Evolutionary conservation across 2,888 invertebrate genomes (phyloP).

Genomic region (Lepas anatifera): DNA sequence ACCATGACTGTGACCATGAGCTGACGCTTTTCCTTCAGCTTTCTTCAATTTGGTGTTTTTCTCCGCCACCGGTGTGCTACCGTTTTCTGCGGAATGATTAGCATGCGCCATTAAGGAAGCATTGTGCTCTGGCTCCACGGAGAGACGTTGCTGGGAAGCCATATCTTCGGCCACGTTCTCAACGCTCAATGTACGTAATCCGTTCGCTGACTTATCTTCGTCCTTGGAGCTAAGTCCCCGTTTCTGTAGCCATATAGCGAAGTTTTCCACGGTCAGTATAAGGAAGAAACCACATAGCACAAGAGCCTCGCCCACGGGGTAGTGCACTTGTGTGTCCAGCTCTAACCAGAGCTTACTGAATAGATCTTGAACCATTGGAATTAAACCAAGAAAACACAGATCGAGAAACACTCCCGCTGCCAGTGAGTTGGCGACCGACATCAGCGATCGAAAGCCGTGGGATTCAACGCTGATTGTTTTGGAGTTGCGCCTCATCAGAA

Average conservation of each 20-base stretch:
- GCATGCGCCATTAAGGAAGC: too few relatives aligned
- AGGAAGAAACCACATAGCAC: not conserved
- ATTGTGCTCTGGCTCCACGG: too few relatives aligned
- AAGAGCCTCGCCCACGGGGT: not conserved
- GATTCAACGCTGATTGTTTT: not conserved
- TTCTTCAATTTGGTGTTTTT: not conserved
- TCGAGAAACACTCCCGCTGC: not conserved
- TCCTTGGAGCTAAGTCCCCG: not conserved
- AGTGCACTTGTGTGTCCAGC: not conserved
- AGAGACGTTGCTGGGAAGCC: not conserved
- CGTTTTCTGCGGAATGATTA: too few relatives aligned
- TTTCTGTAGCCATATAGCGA: not conserved
- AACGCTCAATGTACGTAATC: not conserved
- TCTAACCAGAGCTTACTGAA: not conserved
- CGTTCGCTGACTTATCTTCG: not conserved
- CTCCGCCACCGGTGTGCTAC: too few relatives aligned
- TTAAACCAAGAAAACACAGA: not conserved
- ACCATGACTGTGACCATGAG: not conserved
- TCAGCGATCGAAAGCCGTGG: not conserved
- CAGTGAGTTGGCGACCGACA: slow-evolving; percentile 2
- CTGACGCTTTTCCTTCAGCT: too few relatives aligned
- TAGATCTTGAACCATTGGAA: not conserved
- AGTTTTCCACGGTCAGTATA: not conserved
- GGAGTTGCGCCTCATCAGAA: not conserved
- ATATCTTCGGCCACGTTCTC: not conserved